Percentiles rank a stretch among this genome's conserved stretches.
Conservation (phyloP, 2,113 vertebrate genomes). For the Podarcis raffonei region DNA sequence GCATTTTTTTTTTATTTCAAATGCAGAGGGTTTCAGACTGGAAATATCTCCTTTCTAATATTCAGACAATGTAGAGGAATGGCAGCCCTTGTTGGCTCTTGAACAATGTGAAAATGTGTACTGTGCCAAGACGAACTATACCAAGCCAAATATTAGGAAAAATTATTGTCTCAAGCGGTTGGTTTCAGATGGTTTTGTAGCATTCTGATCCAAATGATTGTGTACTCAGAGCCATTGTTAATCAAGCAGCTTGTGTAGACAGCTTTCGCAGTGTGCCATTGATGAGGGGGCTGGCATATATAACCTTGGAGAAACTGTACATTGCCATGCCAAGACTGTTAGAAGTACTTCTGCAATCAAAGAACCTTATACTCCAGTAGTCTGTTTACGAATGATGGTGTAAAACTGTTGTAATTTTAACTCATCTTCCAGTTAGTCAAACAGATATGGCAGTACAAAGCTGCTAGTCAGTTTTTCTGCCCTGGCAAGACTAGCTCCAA, state of each 20-base stretch:
- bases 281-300: background rate
- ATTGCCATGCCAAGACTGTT: background rate
- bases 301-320: background rate
- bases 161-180: background rate
- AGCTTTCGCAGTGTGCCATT: background rate
- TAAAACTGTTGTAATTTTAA: background rate
- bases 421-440: background rate
- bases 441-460: background rate
- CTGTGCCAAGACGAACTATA: background rate
- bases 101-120: background rate
- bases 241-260: slow-evolving; percentile 24
- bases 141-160: background rate
- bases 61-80: background rate
- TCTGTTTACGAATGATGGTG: fast-evolving
- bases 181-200: background rate
- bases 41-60: background rate
- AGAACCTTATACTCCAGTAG: fast-evolving
- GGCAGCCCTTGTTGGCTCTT: background rate
- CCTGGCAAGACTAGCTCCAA: background rate
- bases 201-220: background rate
- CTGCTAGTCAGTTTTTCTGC: background rate
- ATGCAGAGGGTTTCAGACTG: background rate
- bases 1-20: background rate
- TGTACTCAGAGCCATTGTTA: background rate
- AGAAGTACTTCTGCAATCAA: background rate